Evolutionary conservation across 35 echinoderm and acorn worm genomes (phyloP).

Genomic region (Ophiothrix spiculata): DNA sequence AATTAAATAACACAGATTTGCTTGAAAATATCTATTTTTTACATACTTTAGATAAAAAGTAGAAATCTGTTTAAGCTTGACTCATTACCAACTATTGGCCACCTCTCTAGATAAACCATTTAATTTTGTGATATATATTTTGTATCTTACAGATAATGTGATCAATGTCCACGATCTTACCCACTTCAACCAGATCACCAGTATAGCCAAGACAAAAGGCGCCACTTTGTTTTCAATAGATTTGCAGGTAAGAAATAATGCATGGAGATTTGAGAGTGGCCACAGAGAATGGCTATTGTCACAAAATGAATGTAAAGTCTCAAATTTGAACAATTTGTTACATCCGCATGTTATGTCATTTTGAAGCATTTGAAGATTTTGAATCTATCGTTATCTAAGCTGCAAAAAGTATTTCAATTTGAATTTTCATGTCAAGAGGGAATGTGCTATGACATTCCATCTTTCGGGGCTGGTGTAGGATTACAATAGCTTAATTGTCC

Average conservation of each 20-base stretch:
- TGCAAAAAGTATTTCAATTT: neutral
- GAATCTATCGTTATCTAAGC: neutral
- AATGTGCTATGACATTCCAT: too few relatives aligned
- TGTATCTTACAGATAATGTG: slow-evolving; percentile 59
- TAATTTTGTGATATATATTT: neutral
- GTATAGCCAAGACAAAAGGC: slow-evolving; percentile 78
- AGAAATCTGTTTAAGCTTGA: too few relatives aligned
- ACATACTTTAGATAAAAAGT: too few relatives aligned
- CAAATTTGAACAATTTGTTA: neutral
- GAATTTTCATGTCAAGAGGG: neutral
- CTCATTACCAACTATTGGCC: too few relatives aligned
- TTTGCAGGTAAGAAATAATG: slow-evolving; percentile 72
- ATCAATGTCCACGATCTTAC: slow-evolving; percentile 94
- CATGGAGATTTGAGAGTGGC: neutral
- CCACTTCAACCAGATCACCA: slow-evolving; percentile 74
- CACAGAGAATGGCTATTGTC: too few relatives aligned
- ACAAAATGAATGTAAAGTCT: too few relatives aligned
- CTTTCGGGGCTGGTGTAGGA: too few relatives aligned
- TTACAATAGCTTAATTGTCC: too few relatives aligned
- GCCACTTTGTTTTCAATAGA: slow-evolving; percentile 83
- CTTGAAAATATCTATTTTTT: too few relatives aligned
- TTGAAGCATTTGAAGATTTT: neutral
- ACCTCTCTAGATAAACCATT: too few relatives aligned
- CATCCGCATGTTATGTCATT: neutral
- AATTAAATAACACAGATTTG: too few relatives aligned